Conservation (phyloP, 2,113 vertebrate species). For the Cromileptes altivelis region DNA sequence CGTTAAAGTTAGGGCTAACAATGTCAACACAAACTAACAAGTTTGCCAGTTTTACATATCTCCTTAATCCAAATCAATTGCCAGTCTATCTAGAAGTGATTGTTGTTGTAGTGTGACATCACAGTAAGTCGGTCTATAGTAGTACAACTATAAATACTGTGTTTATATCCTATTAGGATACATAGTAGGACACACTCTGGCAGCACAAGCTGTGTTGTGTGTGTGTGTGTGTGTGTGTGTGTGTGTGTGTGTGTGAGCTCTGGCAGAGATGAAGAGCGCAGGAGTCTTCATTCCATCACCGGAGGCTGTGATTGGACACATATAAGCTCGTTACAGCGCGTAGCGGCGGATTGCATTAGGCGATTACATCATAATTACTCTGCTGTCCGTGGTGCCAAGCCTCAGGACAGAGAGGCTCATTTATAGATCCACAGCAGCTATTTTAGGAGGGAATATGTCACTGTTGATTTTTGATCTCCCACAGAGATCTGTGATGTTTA, state of each 20-base stretch:
- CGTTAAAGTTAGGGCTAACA: too few relatives aligned
- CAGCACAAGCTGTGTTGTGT: not conserved
- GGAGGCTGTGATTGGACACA: conserved; percentile 6
- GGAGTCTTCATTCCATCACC: not conserved
- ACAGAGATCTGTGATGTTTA: not conserved
- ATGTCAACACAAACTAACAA: too few relatives aligned
- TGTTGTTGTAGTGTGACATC: too few relatives aligned
- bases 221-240: conserved; percentile 5
- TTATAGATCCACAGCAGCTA: not conserved
- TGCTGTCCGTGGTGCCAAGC: not conserved
- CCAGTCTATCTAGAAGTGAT: too few relatives aligned
- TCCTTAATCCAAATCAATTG: too few relatives aligned
- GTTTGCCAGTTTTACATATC: too few relatives aligned
- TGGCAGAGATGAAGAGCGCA: not conserved
- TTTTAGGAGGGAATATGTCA: conserved; percentile 21
- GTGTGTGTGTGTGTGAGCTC: conserved; percentile 2
- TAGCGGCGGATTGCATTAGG: not conserved
- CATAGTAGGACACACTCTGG: not conserved
- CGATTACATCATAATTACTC: conserved; percentile 61
- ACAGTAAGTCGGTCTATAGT: not conserved
- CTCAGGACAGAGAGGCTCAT: not conserved
- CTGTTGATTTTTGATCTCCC: not conserved
- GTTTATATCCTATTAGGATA: conserved; percentile 2
- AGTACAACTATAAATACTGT: not conserved
- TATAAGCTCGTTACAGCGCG: conserved; percentile 59